Base-by-base conservation (phyloP, 2,113 vertebrate genomes). In the Amblyornis subalaris region DNA sequence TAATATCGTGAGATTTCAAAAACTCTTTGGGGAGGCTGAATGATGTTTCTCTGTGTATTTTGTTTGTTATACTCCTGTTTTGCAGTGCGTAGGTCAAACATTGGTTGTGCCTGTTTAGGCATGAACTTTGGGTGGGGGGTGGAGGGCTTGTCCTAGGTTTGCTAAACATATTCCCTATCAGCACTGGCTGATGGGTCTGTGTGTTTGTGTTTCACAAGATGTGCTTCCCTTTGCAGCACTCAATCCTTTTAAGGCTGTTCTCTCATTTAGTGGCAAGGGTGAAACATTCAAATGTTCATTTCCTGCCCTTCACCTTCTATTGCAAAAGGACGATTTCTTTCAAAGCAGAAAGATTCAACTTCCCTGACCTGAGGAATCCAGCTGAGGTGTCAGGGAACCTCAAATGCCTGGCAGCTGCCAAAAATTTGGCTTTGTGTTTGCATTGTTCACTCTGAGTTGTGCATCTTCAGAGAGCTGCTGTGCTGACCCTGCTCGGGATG, bases 281-380 rank as follows among this genome's bases (percentile, higher is more conserved):
- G 36, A 84, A 58, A 12, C n/a, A 13, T 5, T 10, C 5, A 3
- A 58, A n/a, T 0, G 0, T 53, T 72, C 17, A 20, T 86, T 65
- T 23, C 61, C 57, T 25, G 29, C 28, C 45, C 44, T 62, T 65
- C 25, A 40, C 29, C 45, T 48, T 1, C 0, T 35, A 20, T 31
- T 55, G 24, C 55, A n/a, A 31, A 86, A 67, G 73, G 65, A 40
- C 6, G 14, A 5, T 65, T 76, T 85, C 8, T 55, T 82, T 65
- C 38, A 50, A 80, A 82, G 29, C 12, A 16, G 53, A 85, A 89
- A 73, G 26, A 13, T 28, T 55, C 23, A 24, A 4, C 22, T 90
- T 70, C 44, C 24, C 71, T 2, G 1, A 42, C 26, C 18, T 20
- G 24, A 76, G 58, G 64, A 87, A 35, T 47, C 42, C 55, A 14